Conservation (phyloP, 92 coral and sea anemone species). For the Palythoa grandiflora region DNA sequence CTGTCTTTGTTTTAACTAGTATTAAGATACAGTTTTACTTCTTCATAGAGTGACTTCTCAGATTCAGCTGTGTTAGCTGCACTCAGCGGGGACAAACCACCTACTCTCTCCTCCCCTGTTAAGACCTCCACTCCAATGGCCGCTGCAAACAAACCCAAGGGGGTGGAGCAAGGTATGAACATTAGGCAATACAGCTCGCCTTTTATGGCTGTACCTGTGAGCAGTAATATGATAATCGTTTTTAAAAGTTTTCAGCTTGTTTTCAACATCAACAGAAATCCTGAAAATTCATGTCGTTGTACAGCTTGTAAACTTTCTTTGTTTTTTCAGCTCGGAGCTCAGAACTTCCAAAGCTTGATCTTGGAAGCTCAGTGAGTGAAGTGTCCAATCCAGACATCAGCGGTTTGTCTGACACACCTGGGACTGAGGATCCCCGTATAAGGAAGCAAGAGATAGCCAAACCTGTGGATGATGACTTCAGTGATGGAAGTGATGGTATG, state of each 20-base stretch:
- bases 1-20: neutral
- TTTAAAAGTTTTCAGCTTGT: neutral
- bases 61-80: constrained; percentile 75
- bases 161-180: constrained; percentile 2
- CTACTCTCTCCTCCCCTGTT: constrained; percentile 57
- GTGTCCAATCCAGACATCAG: constrained; percentile 97
- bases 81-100: constrained; percentile 63
- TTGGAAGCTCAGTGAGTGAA: constrained; percentile 88
- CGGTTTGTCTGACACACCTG: constrained; percentile 66
- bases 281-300: neutral
- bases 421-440: constrained; percentile 34
- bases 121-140: constrained; percentile 53
- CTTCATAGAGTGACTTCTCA: constrained; percentile 39
- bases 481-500: constrained; percentile 78
- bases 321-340: neutral
- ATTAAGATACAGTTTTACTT: neutral
- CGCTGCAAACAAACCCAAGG: constrained; percentile 6
- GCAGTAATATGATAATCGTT: too few species aligned
- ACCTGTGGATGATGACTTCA: constrained; percentile 39
- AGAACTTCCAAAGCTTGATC: constrained; percentile 65
- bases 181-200: too few species aligned
- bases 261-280: too few species aligned
- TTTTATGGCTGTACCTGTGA: too few species aligned
- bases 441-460: constrained; percentile 41
- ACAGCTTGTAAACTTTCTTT: too few species aligned